A percentile compares a stretch with the other conserved stretches of the same genome.
These are phyloP conservation scores for Chionoecetes opilio DNA, from an alignment of 1,140 invertebrate genomes.

Conservation along the genomic window DNA sequence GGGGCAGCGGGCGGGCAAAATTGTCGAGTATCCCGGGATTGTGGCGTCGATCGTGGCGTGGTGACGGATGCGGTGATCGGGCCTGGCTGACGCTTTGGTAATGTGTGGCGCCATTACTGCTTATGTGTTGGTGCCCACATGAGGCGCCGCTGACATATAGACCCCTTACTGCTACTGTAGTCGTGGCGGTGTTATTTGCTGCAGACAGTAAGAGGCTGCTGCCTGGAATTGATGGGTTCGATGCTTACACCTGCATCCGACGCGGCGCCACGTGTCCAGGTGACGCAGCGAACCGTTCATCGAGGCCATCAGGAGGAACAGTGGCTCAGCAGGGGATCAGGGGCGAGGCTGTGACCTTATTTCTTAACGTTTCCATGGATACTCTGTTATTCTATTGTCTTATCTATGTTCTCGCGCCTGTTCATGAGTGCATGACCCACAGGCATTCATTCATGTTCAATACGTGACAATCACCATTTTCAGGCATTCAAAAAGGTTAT, in stretches of 20 bases:
- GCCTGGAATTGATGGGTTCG: not conserved
- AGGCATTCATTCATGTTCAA: too few relatives aligned
- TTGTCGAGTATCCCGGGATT: not conserved
- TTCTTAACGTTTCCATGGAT: too few relatives aligned
- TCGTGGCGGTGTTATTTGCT: not conserved
- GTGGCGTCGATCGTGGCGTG: not conserved
- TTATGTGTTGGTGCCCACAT: not conserved
- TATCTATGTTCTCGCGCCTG: too few relatives aligned
- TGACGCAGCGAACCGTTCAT: not conserved
- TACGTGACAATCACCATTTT: too few relatives aligned
- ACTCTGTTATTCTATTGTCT: too few relatives aligned
- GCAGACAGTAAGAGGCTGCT: not conserved
- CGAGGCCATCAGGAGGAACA: not conserved
- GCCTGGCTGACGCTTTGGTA: not conserved
- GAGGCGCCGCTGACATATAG: conserved; percentile 2
- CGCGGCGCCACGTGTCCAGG: not conserved
- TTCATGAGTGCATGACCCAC: too few relatives aligned
- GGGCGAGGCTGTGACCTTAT: too few relatives aligned
- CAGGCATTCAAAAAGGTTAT: too few relatives aligned
- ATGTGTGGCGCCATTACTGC: conserved; percentile 17
- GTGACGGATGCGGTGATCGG: not conserved
- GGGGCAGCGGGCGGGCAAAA: not conserved
- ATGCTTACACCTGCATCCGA: not conserved
- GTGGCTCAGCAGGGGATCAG: too few relatives aligned
- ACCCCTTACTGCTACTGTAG: not conserved